Evolutionary conservation across 2,888 invertebrate species (phyloP).

Genomic region (Diarsia rubi): DNA sequence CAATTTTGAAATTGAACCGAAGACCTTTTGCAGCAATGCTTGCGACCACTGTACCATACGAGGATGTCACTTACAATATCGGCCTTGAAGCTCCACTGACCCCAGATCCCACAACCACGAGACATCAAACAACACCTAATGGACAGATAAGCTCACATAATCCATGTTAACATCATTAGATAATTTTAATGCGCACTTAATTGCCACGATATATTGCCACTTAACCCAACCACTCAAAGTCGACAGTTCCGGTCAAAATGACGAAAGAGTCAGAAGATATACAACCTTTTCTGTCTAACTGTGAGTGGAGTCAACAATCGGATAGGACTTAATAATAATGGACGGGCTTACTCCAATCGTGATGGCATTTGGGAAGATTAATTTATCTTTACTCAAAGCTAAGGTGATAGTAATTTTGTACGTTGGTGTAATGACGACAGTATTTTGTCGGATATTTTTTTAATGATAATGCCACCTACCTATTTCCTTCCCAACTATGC

Average conservation of each 20-base stretch:
- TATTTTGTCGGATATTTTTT: not conserved
- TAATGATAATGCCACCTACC: not conserved
- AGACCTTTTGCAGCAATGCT: not conserved
- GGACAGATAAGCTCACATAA: conserved; percentile 47
- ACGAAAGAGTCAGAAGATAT: not conserved
- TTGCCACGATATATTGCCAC: conserved; percentile 28
- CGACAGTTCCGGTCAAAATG: conserved; percentile 35
- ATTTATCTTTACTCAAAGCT: conserved; percentile 26
- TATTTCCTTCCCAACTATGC: not conserved
- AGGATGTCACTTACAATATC: not conserved
- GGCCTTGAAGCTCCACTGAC: conserved; percentile 17
- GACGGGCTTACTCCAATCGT: conserved; percentile 35
- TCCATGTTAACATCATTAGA: conserved; percentile 38
- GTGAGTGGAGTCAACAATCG: conserved; percentile 37
- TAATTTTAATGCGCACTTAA: conserved; percentile 58
- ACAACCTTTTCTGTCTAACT: conserved; percentile 16
- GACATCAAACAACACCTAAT: conserved; percentile 42
- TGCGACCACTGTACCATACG: not conserved
- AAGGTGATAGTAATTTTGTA: conserved; percentile 6
- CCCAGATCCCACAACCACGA: not conserved
- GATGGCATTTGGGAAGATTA: conserved; percentile 43
- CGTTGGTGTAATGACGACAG: not conserved
- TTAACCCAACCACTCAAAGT: conserved; percentile 30
- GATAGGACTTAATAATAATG: conserved; percentile 37
- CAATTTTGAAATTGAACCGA: not conserved